These are phyloP conservation scores for Lampris megalopsis DNA, from an alignment of 2,113 vertebrate genomes.

Conservation along the genomic window DNA sequence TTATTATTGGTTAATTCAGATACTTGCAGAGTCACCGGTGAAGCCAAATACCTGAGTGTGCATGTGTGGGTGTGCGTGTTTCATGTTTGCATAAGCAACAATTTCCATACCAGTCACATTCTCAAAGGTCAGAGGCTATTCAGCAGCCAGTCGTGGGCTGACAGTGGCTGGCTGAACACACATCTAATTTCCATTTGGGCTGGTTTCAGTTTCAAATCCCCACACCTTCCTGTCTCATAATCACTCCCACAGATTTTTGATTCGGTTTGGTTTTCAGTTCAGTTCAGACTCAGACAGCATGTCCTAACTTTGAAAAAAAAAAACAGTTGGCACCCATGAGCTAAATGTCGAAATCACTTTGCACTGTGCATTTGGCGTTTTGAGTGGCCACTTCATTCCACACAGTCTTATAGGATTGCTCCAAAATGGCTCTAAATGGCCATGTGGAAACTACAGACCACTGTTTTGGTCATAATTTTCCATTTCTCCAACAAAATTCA, in stretches of 20 bases:
- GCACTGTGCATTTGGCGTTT: conserved; percentile 15
- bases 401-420: conserved; percentile 45
- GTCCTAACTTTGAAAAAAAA: conserved; percentile 54
- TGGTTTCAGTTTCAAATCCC: conserved; percentile 78
- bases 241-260: conserved; percentile 72
- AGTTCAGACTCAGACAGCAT: conserved; percentile 18
- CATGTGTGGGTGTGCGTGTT: conserved; percentile 3
- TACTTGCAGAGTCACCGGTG: conserved; percentile 38
- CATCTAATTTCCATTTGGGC: conserved; percentile 73
- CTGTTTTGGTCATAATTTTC: conserved; percentile 20
- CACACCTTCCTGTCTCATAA: conserved; percentile 78
- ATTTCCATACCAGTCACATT: conserved; percentile 72
- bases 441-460: conserved; percentile 24
- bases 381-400: conserved; percentile 25
- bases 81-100: conserved; percentile 49
- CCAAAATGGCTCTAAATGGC: conserved; percentile 38
- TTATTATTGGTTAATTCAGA: background rate
- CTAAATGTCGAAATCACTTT: conserved; percentile 9
- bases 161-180: conserved; percentile 69
- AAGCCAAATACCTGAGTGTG: conserved; percentile 6
- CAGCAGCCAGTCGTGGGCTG: conserved; percentile 66
- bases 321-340: conserved; percentile 47
- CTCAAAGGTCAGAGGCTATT: conserved; percentile 74
- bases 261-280: conserved; percentile 40
- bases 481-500: conserved; percentile 42